Evolutionary conservation across 2,888 invertebrate genomes (phyloP).

Genomic region (Aphodius granarius): DNA sequence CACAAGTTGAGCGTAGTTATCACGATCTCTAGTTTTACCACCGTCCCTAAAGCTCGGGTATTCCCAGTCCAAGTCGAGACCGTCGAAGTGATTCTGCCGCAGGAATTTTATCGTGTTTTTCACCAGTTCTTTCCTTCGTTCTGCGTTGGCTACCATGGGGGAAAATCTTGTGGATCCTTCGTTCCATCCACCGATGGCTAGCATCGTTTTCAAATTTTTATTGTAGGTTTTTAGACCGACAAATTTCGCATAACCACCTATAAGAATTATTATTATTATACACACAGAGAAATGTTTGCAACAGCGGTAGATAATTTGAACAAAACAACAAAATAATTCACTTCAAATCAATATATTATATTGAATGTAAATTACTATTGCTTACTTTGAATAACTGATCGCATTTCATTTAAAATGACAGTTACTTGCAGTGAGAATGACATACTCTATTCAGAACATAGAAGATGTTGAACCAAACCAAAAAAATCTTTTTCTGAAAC

Average conservation of each 20-base stretch:
- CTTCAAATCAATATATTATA: too few species aligned
- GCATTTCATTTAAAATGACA: too few species aligned
- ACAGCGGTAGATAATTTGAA: too few species aligned
- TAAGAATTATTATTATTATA: conserved; percentile 18
- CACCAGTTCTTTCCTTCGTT: conserved; percentile 77
- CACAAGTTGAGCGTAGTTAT: conserved; percentile 86
- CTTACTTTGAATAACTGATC: too few species aligned
- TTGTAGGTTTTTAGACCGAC: conserved; percentile 92
- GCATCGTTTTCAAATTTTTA: conserved; percentile 84
- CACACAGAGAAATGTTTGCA: conserved; percentile 1
- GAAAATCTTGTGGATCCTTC: conserved; percentile 88
- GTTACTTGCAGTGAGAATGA: too few species aligned
- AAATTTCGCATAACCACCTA: conserved; percentile 93
- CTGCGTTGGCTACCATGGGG: conserved; percentile 80
- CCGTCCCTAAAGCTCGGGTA: conserved; percentile 83
- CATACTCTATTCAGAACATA: too few species aligned
- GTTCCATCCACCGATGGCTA: conserved; percentile 94
- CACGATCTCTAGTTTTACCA: conserved; percentile 76
- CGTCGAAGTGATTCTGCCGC: conserved; percentile 90
- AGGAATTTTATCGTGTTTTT: conserved; percentile 84
- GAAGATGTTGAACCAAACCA: too few species aligned
- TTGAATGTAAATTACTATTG: too few species aligned
- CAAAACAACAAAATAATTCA: too few species aligned
- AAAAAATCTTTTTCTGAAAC: too few species aligned
- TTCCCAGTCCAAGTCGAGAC: conserved; percentile 92